Base-by-base conservation (phyloP, 2,888 invertebrate genomes). In the Parapristionchus giblindavisi region DNA sequence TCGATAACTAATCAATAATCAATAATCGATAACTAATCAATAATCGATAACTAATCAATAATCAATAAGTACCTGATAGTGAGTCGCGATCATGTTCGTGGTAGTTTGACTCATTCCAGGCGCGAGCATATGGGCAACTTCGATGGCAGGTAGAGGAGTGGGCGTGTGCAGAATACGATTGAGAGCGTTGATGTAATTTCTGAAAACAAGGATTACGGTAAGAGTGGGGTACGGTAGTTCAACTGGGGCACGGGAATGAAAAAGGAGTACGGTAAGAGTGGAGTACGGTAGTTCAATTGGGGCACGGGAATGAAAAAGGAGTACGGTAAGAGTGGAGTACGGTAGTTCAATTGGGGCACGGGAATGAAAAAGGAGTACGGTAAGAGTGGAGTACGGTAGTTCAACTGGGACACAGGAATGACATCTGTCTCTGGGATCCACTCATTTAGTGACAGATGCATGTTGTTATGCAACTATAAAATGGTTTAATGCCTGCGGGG, bases 41-140 rank as follows among this genome's bases (percentile, higher is more conserved):
- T 11, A 11, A 27, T 6, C 27, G 34, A 34, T 34, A 21, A 43
- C 29, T 8, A 61, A 14, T 38, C 32, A 17, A 61, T 21, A 51
- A 51, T 58, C 24, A 17, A 17, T 24, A 6, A 6, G 2, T 52
- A 68, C 68, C 40, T 68, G 68, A 68, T 68, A 68, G 32, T 52
- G 68, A 51, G 68, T 38, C 32, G 68, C 68, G 68, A 68, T 68
- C 68, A 68, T 68, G n/a, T 68, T 68, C 4, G 68, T 68, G 1
- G 68, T 68, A 8, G 68, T 68, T 24, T 68, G 68, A 32, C 68
- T 68, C 68, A 68, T 68, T 68, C 68, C 68, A 21, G 68, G 68
- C 21, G 68, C 54, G 21, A 68, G 68, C n/a, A 68, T 32, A 68
- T 68, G 68, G n/a, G 68, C 68, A n/a, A 68, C 51, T 68, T 68